Evolutionary conservation across 2,113 vertebrate genomes (phyloP).

Genomic region (Noctilio leporinus): DNA sequence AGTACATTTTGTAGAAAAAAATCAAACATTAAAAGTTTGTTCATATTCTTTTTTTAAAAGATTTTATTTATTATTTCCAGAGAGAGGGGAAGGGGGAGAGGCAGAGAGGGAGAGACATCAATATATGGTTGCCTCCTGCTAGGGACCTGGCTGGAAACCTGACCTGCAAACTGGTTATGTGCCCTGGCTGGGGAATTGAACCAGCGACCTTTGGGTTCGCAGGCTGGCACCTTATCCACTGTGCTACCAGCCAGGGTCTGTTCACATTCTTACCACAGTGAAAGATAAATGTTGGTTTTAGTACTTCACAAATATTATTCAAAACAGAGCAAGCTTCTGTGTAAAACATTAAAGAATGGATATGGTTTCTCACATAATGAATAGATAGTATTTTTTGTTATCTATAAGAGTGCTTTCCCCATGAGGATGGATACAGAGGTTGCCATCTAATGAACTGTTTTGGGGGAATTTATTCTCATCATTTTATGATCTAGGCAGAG

Average conservation of each 20-base stretch:
- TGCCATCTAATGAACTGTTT: neutral
- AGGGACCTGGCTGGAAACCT: too few species aligned
- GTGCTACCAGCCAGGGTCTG: too few species aligned
- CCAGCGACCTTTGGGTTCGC: too few species aligned
- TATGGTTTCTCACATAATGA: neutral
- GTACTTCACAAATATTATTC: neutral
- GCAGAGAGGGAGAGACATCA: too few species aligned
- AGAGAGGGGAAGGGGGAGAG: too few species aligned
- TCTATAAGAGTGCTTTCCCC: neutral
- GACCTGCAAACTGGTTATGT: too few species aligned
- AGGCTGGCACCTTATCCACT: too few species aligned
- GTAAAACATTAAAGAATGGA: neutral
- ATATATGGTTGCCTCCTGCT: too few species aligned
- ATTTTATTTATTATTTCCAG: too few species aligned
- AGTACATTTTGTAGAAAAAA: conserved; percentile 19
- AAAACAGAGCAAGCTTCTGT: neutral
- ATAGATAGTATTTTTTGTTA: conserved; percentile 9
- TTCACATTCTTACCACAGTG: neutral
- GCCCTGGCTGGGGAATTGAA: too few species aligned
- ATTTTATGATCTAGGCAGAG: conserved; percentile 8
- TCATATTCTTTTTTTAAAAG: neutral
- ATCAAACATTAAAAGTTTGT: neutral
- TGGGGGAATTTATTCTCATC: neutral
- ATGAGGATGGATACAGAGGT: neutral
- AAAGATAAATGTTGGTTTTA: neutral